Base-by-base conservation (phyloP, 1,140 invertebrate species). In the Andricus grossulariae region DNA sequence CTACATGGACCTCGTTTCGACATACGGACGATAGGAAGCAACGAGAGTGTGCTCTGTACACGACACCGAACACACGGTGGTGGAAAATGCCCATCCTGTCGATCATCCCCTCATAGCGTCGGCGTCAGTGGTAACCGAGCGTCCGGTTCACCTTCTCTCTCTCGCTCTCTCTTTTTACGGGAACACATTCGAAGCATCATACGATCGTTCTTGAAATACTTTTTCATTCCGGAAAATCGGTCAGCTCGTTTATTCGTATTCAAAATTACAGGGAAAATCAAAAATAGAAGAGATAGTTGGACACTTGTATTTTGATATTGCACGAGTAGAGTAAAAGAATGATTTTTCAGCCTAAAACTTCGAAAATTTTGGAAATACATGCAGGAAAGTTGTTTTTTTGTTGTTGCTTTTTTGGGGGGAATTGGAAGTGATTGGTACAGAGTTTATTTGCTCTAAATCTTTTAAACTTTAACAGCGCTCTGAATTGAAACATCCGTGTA, bases 11-110 rank as follows among this genome's bases (percentile, higher is more conserved):
- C 57, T 66, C 60, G 60, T 66, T 66, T 66, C 25, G 60, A 66
- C 60, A 66, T 66, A 66, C 60, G 60, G 60, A 66, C 60, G 60
- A 66, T 66, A 39, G 60, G 60, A 66, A 21, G 32, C 32, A 66
- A 39, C 25, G 32, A 66, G 32, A 66, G 60, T 12, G 60, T 66
- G 39, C 39, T 45, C 39, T 45, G 32, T 66, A 66, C 25, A 66
- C 60, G 60, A 39, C 32, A 66, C 32, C 60, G 21, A 66, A 66
- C 60, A 66, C 60, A 66, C 60, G 60, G 15, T 66, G 60, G 25
- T 66, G 60, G 60, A 66, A 66, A 66, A 66, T 66, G 60, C 60
- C 60, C 60, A 66, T 66, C 60, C 60, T 66, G 60, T 66, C 60
- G 25, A 66, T 66, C 60, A 66, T 66, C 60, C 60, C 25, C 57